Evolutionary conservation across 2,797 vertebrate genomes (phyloP), one percentile per base, ranked within the genome.

Genomic region (Pteropus rufus): DNA sequence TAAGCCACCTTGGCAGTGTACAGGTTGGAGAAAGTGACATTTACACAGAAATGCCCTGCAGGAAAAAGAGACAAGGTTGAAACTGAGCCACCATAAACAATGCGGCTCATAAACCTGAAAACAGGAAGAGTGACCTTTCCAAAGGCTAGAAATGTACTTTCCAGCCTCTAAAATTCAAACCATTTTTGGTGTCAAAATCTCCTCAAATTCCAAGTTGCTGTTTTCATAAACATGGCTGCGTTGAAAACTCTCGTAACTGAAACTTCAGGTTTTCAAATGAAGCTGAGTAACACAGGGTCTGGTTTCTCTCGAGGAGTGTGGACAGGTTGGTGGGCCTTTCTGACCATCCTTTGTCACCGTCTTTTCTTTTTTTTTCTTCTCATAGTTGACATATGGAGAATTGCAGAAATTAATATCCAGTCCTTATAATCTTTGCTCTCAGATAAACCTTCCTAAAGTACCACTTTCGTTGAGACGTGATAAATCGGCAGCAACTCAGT

Each of bases 61-160:
- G 89, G 81, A 10, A 10, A 85, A 95, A 75, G 95, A 95, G 90
- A 85, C 60, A 60, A 73, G 91, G 69, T 72, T 94, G 96, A 96
- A 91, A 93, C 12, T 8, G 36, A 97, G 76, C 77, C 77, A 85
- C 46, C 69, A 58, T 91, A 96, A 97, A 96, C 84, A 96, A 0
- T 72, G 64, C 0, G 2, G 46, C 65, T 94, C 81, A 82, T 92
- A 94, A 97, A 93, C 81, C 69, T 73, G 64, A 89, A 92, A 95
- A 95, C 75, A 77, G 93, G 86, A 96, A 96, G 75, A 21, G 76
- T 87, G 93, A 94, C 97, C 90, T 98, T 98, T 97, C 77, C 36
- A 93, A 96, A 92, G 85, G 84, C 91, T 92, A 79, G 72, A 95
- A 84, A 90, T 93, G 94, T 44, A 88, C 95, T 96, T 89, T 93